phyloP scores from a whole-genome alignment of 2,113 vertebrate species.

The Heloderma charlesbogerti region DNA sequence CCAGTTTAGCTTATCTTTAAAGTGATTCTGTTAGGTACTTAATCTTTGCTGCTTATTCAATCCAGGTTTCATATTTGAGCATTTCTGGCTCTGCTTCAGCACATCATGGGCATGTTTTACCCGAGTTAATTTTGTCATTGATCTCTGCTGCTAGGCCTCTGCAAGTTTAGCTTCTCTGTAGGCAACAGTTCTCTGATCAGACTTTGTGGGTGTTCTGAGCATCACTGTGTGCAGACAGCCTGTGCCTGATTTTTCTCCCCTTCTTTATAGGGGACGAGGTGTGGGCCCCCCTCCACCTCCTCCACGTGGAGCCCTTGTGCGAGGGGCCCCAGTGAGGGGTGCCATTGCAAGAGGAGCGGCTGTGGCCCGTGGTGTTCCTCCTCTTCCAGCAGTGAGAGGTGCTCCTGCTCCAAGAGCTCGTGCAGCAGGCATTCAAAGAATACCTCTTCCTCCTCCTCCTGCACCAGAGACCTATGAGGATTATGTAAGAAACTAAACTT shows the following conservation, averaged over 20 bases:
- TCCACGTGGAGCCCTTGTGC: slow-evolving; percentile 86
- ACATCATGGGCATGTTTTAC: background rate
- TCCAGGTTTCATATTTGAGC: background rate
- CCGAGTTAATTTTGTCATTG: background rate
- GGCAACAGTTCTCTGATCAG: background rate
- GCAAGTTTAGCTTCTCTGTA: background rate
- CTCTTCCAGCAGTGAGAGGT: slow-evolving; percentile 81
- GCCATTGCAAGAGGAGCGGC: slow-evolving; percentile 85
- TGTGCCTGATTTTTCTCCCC: background rate
- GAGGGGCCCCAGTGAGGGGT: slow-evolving; percentile 86
- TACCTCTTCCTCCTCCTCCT: slow-evolving; percentile 86
- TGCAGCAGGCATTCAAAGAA: slow-evolving; percentile 87
- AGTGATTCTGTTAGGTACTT: background rate
- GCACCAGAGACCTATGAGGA: slow-evolving; percentile 90
- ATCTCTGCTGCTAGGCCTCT: background rate
- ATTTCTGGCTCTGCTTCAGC: background rate
- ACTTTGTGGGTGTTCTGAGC: fast-evolving
- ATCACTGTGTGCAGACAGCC: fast-evolving
- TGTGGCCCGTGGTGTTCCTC: slow-evolving; percentile 84
- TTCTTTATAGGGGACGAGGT: slow-evolving; percentile 85
- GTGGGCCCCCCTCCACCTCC: slow-evolving; percentile 81
- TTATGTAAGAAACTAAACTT: slow-evolving; percentile 83
- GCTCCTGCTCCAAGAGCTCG: slow-evolving; percentile 84
- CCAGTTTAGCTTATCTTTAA: background rate
- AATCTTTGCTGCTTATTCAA: background rate